Percentiles rank a stretch among this genome's conserved stretches.
Conservation (phyloP, 35 echinoderm and acorn worm genomes). For the Ophioderma brevispina region DNA sequence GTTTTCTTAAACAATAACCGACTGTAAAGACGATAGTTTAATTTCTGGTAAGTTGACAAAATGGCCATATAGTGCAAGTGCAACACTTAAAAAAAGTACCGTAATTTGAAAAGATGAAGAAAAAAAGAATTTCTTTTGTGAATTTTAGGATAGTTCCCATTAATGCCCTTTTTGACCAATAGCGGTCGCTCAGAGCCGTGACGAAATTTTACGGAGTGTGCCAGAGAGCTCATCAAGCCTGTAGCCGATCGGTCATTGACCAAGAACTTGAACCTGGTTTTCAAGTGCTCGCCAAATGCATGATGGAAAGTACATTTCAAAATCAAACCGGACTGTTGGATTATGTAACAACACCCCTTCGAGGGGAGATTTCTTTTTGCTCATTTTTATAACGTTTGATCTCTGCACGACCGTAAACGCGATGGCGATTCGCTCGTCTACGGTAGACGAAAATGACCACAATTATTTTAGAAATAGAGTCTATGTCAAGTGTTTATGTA, state of each 20-base stretch:
- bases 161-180: neutral
- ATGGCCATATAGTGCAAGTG: neutral
- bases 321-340: no score
- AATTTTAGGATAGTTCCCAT: neutral
- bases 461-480: no score
- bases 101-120: neutral
- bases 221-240: no score
- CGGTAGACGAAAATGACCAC: no score
- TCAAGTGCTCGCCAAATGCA: neutral
- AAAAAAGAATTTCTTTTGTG: neutral
- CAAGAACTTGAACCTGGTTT: neutral
- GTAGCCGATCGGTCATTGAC: neutral
- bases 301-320: neutral
- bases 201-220: neutral
- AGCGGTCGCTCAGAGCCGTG: no score
- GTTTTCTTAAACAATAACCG: neutral
- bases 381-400: no score
- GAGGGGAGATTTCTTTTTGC: no score
- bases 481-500: no score
- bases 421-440: no score
- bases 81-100: neutral
- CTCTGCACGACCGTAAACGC: no score
- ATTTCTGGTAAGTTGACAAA: neutral
- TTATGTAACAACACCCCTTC: no score
- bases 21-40: neutral